Evolutionary conservation across 2,888 invertebrate genomes (phyloP), one percentile per base, ranked within the genome.

Genomic region (Polyploca ridens): DNA sequence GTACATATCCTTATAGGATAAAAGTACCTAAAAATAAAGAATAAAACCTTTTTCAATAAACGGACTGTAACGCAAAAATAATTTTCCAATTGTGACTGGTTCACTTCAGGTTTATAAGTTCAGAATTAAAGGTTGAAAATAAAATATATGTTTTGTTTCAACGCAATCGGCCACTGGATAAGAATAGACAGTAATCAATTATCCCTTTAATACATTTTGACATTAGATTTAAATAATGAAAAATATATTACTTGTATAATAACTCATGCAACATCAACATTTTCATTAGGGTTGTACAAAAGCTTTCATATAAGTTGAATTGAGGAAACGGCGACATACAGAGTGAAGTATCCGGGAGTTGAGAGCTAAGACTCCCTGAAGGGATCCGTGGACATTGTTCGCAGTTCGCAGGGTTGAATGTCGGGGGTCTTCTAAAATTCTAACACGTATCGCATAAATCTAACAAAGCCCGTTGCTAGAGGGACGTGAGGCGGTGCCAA

Each of bases 401-500:
- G 64, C 62, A 44, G 62, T 63, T 54, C 46, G 33, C 62, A 63
- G 59, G 49, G 63, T 58, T 27, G 62, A 46, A 62, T 62, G 62
- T 35, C 46, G 46, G 46, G 13, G 46, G 63, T 33, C 58, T 33
- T 59, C 59, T 59, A 63, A 58, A 78, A 73, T 76, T 71, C 74
- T 62, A 66, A 64, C 81, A 80, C 81, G 81, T 81, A 79, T 41
- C 71, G 66, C 74, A 78, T 81, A 80, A 79, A 81, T 81, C 80
- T 74, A 74, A 66, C 62, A 73, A 71, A 71, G 68, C 69, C 69
- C 66, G 58, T 63, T 63, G 70, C 16, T 54, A 10, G n/a, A n/a
- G 63, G 61, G 62, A 63, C 58, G 27, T 63, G 19, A 54, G 16
- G 1, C 19, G 54, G 19, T 54, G n/a, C 16, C 16, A 54, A 54